phyloP scores from a whole-genome alignment of 35 echinoderm and acorn worm species.

The Ptychodera flava region DNA sequence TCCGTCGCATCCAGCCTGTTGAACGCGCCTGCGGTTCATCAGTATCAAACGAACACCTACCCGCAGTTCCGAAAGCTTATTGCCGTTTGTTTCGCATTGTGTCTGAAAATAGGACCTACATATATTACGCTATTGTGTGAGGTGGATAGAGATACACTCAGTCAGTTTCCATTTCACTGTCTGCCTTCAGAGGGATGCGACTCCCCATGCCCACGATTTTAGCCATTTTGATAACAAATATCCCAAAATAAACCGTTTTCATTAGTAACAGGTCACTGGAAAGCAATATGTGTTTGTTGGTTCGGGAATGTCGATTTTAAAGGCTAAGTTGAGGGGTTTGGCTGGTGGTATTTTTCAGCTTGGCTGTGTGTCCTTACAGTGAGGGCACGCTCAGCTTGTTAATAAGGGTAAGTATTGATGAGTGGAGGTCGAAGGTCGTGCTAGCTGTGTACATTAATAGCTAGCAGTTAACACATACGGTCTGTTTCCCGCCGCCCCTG shows the following conservation, averaged over 20 bases:
- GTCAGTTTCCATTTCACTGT: no score
- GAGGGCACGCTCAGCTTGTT: neutral
- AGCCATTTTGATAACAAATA: no score
- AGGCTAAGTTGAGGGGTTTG: neutral
- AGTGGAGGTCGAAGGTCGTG: neutral
- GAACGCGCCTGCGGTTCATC: no score
- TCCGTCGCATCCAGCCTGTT: neutral
- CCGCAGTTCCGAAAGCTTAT: no score
- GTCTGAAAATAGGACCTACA: neutral
- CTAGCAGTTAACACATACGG: neutral
- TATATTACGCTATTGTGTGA: no score
- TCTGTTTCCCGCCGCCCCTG: neutral
- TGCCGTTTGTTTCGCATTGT: no score
- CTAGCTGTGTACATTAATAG: slow-evolving; percentile 1
- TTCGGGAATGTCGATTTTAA: neutral
- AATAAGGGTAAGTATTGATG: slow-evolving; percentile 1
- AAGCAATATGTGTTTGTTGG: neutral
- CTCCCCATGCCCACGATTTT: no score
- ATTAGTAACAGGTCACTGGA: no score
- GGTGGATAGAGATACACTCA: no score
- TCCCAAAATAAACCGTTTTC: no score
- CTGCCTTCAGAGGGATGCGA: no score
- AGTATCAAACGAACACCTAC: neutral
- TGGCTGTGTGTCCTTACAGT: neutral
- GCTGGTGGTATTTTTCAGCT: neutral